Base-by-base conservation (phyloP, 2,888 invertebrate genomes). In the Microplitis manilae region DNA sequence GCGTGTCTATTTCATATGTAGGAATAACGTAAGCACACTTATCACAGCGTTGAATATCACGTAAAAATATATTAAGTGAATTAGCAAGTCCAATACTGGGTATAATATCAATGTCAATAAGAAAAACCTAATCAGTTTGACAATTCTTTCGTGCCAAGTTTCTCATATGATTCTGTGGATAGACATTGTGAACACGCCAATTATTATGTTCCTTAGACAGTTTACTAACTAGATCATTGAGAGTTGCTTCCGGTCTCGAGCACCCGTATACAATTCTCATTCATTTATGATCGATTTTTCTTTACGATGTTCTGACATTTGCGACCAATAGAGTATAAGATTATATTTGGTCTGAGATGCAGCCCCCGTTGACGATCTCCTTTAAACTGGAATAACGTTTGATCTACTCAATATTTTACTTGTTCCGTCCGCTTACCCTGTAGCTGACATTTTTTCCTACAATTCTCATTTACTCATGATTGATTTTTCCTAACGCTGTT, bases 141-240 rank as follows among this genome's bases (percentile, higher is more conserved):
- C 96, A 96, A 85, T 96, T 96, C 86, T 96, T 95, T 73, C 97
- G 91, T 0, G 97, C 97, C 75, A 97, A 90, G 88, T 97, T 97
- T 81, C 97, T 91, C 91, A 97, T 91, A 86, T 96, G 96, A 87
- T 97, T 97, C 90, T 97, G 97, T 0, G 97, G 97, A 88, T 97
- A 97, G 0, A 95, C 93, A 86, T 95, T 93, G 78, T 93, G 93
- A 68, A 93, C 91, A 74, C 95, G 91, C 96, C 96, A 96, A 73
- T 93, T 92, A 2, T 93, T 91, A 2, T 94, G 94, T 72, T 94
- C 93, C 0, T 91, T 89, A 1, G 93, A 91, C 60, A 95, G 90
- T 30, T 92, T 90, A 75, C 92, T 93, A 2, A 94, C 89, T 15
- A 96, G 90, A 65, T 91, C 90, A 78, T 92, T 92, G 41, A 95